Evolutionary conservation across 2,797 vertebrate genomes (phyloP).

Genomic region (Basileuterus tristriatus): DNA sequence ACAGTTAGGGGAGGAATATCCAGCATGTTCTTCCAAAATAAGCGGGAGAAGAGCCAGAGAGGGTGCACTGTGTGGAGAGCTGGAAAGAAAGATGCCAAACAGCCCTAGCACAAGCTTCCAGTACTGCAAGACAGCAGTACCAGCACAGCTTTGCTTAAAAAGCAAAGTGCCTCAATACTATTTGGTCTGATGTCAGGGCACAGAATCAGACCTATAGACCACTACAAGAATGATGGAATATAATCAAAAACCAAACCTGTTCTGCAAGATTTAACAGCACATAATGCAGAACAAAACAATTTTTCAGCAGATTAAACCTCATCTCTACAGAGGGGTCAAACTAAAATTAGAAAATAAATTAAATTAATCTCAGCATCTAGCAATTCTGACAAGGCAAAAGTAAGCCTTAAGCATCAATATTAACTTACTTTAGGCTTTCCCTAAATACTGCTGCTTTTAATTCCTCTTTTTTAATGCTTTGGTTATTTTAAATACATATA

Average conservation of each 20-base stretch:
- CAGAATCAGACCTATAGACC: not conserved
- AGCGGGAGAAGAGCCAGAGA: not conserved
- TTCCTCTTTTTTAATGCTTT: not conserved
- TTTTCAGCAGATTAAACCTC: constrained; percentile 34
- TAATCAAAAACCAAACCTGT: not conserved
- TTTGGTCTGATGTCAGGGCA: not conserved
- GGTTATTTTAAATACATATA: not conserved
- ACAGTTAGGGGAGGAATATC: not conserved
- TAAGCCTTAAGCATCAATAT: not conserved
- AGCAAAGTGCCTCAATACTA: not conserved
- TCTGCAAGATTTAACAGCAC: not conserved
- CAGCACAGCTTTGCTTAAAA: not conserved
- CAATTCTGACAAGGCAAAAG: not conserved
- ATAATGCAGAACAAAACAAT: not conserved
- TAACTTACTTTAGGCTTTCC: not conserved
- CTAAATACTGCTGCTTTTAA: not conserved
- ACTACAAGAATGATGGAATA: not conserved
- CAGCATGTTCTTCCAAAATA: not conserved
- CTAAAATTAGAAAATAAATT: not conserved
- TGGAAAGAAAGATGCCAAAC: not conserved
- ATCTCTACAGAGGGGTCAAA: not conserved
- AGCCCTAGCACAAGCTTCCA: not conserved
- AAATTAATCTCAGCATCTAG: constrained; percentile 9
- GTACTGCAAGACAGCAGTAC: not conserved
- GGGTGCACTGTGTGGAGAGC: not conserved